These are phyloP conservation scores for Mesoligia furuncula DNA, from an alignment of 2,888 invertebrate species.

Conservation along the genomic window DNA sequence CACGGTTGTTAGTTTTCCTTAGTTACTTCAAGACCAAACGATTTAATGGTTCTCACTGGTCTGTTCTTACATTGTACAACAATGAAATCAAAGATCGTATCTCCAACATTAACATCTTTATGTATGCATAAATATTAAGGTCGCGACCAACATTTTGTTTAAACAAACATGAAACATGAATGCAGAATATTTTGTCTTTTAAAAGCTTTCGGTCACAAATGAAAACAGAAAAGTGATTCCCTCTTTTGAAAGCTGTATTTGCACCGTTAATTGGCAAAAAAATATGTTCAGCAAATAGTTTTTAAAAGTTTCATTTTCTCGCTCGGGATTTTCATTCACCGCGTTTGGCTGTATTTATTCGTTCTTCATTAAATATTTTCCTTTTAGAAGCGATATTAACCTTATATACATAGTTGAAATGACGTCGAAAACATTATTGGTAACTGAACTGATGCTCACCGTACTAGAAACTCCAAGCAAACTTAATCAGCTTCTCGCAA, in stretches of 20 bases:
- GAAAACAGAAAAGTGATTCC: conserved; percentile 27
- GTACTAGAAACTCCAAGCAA: background rate
- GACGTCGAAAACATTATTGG: background rate
- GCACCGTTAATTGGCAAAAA: conserved; percentile 44
- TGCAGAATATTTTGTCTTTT: conserved; percentile 39
- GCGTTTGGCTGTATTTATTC: conserved; percentile 27
- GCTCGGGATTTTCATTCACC: conserved; percentile 32
- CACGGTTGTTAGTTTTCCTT: conserved; percentile 3
- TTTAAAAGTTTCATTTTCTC: conserved; percentile 38
- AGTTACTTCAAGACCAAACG: conserved; percentile 31
- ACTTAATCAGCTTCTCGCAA: background rate
- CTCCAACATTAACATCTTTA: conserved; percentile 43
- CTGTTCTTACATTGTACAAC: conserved; percentile 37
- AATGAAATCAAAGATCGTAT: conserved; percentile 48
- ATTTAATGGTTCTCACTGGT: conserved; percentile 30
- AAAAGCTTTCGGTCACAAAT: conserved; percentile 43
- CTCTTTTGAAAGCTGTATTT: conserved; percentile 38
- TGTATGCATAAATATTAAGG: conserved; percentile 50
- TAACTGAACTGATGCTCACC: background rate
- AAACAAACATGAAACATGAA: conserved; percentile 31
- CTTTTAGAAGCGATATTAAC: conserved; percentile 1
- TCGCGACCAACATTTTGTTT: conserved; percentile 39
- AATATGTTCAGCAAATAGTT: conserved; percentile 38
- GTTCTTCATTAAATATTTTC: conserved; percentile 18
- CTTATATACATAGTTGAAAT: background rate